Evolutionary conservation across 1,140 invertebrate species (phyloP), one percentile per base, ranked within the genome.

Genomic region (Caenorhabditis brenneri): DNA sequence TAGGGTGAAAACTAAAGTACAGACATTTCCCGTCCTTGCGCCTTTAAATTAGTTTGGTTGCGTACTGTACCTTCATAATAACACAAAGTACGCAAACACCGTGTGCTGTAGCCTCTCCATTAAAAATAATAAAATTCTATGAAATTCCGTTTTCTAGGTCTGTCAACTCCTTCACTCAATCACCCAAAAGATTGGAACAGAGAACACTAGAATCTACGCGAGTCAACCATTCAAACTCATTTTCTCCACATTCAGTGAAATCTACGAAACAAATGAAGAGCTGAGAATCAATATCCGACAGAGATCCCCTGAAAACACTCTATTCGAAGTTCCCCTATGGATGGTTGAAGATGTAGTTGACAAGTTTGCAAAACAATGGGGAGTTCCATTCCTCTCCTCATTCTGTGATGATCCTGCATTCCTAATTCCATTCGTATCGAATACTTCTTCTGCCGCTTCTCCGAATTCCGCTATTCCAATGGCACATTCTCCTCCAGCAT

Each of bases 331-430:
- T 42, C 83, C 83, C 3, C 24, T 84, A 15, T 80, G 49, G 49
- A 48, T 84, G 27, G 83, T 78, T 36, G 33, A 51, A 24, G 55
- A 49, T 5, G 55, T 58, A 22, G 46, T 84, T 33, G 74, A 79
- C 39, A 78, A 53, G 5, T 84, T 84, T 42, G 74, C 74, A 0
- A 51, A 42, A 31, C 78, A 84, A 31, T 84, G 83, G 83, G 83
- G 83, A 48, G 78, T 84, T 10, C 83, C 83, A 24, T 78, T 84
- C 24, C 78, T 84, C 12, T 79, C 83, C 3, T 78, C 83, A 19
- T 78, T 84, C 33, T 84, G 83, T 65, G 55, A 58, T n/a, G 81
- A 82, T 69, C 81, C 81, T 27, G 58, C 81, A 5, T 82, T 82
- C n/a, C 29, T 82, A 24, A 60, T 82, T 49, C 81, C 81, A n/a